These are phyloP conservation scores for Brachypodius melanocephalos DNA, from an alignment of 2,113 vertebrate species.

Conservation along the genomic window DNA sequence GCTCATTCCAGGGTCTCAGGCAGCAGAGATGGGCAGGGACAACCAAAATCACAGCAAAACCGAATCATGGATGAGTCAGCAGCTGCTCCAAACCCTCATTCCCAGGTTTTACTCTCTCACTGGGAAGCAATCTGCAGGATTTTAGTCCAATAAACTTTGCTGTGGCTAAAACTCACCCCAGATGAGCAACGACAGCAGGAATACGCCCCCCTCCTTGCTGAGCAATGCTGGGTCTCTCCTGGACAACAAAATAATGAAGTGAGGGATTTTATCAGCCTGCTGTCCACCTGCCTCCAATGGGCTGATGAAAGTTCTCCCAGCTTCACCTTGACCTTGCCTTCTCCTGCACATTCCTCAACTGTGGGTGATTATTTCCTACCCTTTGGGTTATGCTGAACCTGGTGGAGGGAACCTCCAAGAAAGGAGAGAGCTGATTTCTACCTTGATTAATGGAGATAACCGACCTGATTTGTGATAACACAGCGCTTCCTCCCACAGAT, in stretches of 20 bases:
- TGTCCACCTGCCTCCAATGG: constrained; percentile 4
- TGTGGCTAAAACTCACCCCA: background rate
- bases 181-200: background rate
- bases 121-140: background rate
- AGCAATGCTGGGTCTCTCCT: background rate
- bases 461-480: background rate
- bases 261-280: constrained; percentile 11
- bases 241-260: background rate
- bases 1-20: background rate
- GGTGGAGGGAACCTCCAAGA: background rate
- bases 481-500: background rate
- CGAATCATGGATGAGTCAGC: background rate
- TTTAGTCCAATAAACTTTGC: background rate
- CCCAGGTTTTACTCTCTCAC: background rate
- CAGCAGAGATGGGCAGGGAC: background rate
- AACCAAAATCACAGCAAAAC: background rate
- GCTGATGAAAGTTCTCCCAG: constrained; percentile 21
- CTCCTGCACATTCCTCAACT: constrained; percentile 26
- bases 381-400: background rate
- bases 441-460: constrained; percentile 25
- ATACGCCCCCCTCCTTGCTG: background rate
- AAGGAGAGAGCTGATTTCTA: background rate
- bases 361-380: constrained; percentile 34
- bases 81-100: accelerated
- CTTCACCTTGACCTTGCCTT: constrained; percentile 33